Evolutionary conservation across 2,797 vertebrate species (phyloP).

Genomic region (Tragelaphus eurycerus): DNA sequence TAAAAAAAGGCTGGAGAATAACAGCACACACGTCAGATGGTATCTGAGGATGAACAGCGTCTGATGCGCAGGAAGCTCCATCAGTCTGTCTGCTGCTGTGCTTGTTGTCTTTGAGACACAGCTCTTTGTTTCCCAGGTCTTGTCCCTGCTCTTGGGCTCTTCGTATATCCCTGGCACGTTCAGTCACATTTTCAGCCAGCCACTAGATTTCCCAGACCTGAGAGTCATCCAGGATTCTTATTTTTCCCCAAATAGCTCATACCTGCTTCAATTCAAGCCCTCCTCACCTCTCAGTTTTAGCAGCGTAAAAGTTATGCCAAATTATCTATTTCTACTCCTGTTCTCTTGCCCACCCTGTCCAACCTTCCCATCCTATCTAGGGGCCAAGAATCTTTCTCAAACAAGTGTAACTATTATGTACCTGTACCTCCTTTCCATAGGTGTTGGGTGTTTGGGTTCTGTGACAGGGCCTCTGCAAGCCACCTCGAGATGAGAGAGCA

Average conservation of each 20-base stretch:
- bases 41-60: neutral
- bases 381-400: neutral
- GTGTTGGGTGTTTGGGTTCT: neutral
- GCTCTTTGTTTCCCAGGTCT: neutral
- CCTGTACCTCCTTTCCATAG: neutral
- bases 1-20: neutral
- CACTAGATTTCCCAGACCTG: neutral
- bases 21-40: accelerated
- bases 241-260: neutral
- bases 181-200: neutral
- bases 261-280: neutral
- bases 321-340: neutral
- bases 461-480: neutral
- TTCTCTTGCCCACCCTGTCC: neutral
- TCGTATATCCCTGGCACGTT: neutral
- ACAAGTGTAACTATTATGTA: neutral
- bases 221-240: neutral
- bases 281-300: neutral
- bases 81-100: neutral
- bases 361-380: neutral
- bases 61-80: neutral
- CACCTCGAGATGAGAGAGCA: neutral
- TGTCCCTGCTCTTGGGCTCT: neutral
- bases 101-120: neutral
- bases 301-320: neutral